phyloP scores from a whole-genome alignment of 1,140 invertebrate species.

The Dryas iulia region DNA sequence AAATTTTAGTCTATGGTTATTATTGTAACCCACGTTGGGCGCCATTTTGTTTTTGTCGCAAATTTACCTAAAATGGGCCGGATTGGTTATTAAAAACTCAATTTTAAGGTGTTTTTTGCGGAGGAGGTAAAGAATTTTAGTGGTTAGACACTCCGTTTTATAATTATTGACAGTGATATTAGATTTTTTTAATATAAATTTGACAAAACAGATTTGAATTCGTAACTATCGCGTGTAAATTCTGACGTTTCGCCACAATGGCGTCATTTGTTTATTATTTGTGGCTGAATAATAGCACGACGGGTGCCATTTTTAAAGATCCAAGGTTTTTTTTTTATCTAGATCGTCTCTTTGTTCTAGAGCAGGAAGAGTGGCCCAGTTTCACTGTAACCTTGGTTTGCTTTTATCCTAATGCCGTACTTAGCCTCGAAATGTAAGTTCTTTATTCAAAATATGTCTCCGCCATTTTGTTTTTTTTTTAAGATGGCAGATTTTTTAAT shows the following conservation, averaged over 20 bases:
- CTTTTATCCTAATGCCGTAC: slow-evolving; percentile 30
- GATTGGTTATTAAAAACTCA: no score
- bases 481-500: neutral
- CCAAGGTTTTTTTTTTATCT: slow-evolving; percentile 4
- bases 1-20: slow-evolving; percentile 16
- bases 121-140: no score
- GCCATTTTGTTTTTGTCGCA: slow-evolving; percentile 16
- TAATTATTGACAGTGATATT: no score
- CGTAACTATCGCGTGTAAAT: neutral
- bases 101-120: no score
- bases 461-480: neutral
- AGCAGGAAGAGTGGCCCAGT: slow-evolving; percentile 26
- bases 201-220: neutral
- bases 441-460: slow-evolving; percentile 4
- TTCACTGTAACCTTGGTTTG: slow-evolving; percentile 16
- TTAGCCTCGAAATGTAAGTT: slow-evolving; percentile 19
- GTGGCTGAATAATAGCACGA: slow-evolving; percentile 3
- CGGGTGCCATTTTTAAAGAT: slow-evolving; percentile 20
- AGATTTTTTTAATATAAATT: no score
- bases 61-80: no score
- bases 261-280: slow-evolving; percentile 2
- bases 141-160: no score
- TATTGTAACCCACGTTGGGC: slow-evolving; percentile 14
- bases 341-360: slow-evolving; percentile 14
- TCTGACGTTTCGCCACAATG: neutral